These are phyloP conservation scores for Scomber colias DNA, from an alignment of 2,113 vertebrate species.

Conservation along the genomic window DNA sequence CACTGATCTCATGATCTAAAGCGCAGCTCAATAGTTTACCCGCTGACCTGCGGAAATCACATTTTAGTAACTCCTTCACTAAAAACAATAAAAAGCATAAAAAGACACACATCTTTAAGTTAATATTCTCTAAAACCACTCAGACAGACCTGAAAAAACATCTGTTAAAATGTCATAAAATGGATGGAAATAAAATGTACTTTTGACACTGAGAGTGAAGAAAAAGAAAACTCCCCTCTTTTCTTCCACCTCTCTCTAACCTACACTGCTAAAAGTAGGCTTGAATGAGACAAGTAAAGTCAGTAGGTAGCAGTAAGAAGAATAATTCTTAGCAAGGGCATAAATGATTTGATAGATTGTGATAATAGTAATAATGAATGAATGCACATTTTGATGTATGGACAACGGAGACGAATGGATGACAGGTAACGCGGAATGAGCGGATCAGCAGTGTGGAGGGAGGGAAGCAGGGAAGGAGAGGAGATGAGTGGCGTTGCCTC, in stretches of 20 bases:
- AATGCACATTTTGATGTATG: slow-evolving; percentile 62
- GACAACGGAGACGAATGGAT: slow-evolving; percentile 39
- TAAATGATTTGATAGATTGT: slow-evolving; percentile 44
- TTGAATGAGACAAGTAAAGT: slow-evolving; percentile 20
- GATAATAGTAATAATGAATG: slow-evolving; percentile 53
- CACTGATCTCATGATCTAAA: neutral
- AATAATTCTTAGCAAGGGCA: slow-evolving; percentile 27
- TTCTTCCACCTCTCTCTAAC: neutral
- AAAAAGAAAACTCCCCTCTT: neutral
- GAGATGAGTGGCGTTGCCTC: slow-evolving; percentile 60
- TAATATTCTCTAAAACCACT: slow-evolving; percentile 9
- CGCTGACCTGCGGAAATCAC: slow-evolving; percentile 11
- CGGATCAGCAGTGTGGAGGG: slow-evolving; percentile 31
- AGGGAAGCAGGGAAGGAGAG: slow-evolving; percentile 33
- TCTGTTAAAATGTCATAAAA: neutral
- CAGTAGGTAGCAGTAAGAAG: neutral
- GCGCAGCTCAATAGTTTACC: slow-evolving; percentile 28
- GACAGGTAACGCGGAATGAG: slow-evolving; percentile 42
- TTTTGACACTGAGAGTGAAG: neutral
- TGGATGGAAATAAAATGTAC: neutral
- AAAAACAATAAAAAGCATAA: neutral
- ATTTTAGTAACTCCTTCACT: neutral
- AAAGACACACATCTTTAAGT: neutral
- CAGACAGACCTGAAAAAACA: neutral
- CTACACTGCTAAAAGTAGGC: neutral